Conservation (phyloP, 2,113 vertebrate species). For the Girardinichthys multiradiatus region DNA sequence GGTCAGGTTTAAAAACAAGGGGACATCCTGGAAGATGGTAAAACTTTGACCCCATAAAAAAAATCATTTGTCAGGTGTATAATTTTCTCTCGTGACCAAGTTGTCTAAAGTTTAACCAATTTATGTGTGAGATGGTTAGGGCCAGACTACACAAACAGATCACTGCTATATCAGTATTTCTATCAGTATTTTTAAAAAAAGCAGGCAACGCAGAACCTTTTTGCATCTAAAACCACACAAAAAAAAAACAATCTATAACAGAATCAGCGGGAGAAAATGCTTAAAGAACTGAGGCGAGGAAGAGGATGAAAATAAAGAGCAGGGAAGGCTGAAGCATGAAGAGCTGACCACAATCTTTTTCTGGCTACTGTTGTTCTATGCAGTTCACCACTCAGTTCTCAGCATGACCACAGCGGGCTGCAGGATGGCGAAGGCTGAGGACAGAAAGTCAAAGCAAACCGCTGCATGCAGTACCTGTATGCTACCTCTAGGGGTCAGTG, state of each 20-base stretch:
- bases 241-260: constrained; percentile 30
- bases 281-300: constrained; percentile 7
- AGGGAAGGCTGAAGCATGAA: constrained; percentile 30
- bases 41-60: neutral
- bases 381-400: constrained; percentile 58
- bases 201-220: constrained; percentile 38
- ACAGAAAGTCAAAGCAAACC: neutral
- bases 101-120: constrained; percentile 10
- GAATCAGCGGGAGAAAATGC: constrained; percentile 5
- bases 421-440: constrained; percentile 1
- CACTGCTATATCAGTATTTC: constrained; percentile 50
- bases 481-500: constrained; percentile 64
- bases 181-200: constrained; percentile 46
- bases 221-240: constrained; percentile 48
- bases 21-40: neutral
- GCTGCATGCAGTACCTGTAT: constrained; percentile 31
- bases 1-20: constrained; percentile 33
- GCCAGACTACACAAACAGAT: constrained; percentile 37
- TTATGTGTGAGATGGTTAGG: constrained; percentile 6
- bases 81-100: neutral
- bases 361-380: constrained; percentile 69
- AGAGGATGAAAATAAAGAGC: constrained; percentile 17
- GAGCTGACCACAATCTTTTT: constrained; percentile 70
- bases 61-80: neutral
- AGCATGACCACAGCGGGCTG: constrained; percentile 54